phyloP scores from a whole-genome alignment of 2,888 invertebrate species.

The Leptopilina syphax region DNA sequence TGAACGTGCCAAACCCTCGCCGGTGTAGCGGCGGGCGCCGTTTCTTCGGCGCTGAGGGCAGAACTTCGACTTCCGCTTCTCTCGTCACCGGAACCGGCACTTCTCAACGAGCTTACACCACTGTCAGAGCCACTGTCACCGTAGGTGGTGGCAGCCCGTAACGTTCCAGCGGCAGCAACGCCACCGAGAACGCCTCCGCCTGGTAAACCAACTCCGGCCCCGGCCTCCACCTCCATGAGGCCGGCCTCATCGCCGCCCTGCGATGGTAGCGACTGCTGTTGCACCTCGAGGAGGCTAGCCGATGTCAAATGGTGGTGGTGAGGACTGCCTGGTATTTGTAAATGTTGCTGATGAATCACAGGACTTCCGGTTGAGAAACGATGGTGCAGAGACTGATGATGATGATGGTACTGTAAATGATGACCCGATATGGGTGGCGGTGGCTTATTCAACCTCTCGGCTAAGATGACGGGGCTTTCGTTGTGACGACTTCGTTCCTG shows the following conservation, averaged over 20 bases:
- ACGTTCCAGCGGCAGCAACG: constrained; percentile 76
- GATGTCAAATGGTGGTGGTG: constrained; percentile 61
- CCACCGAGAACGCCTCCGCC: constrained; percentile 53
- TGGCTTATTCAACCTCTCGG: constrained; percentile 73
- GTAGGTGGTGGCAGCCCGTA: constrained; percentile 76
- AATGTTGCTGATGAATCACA: constrained; percentile 59
- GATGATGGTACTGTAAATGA: constrained; percentile 64
- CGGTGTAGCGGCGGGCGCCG: constrained; percentile 74
- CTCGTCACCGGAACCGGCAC: constrained; percentile 85
- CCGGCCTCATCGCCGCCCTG: constrained; percentile 71
- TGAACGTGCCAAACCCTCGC: constrained; percentile 79
- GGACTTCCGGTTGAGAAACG: constrained; percentile 59
- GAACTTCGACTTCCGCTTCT: constrained; percentile 87
- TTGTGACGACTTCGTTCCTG: constrained; percentile 75
- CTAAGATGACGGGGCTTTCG: constrained; percentile 75
- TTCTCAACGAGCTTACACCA: constrained; percentile 87
- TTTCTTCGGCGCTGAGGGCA: constrained; percentile 87
- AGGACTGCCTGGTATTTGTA: constrained; percentile 50
- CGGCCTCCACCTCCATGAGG: constrained; percentile 73
- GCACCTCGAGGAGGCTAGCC: constrained; percentile 59
- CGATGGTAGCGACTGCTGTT: constrained; percentile 63
- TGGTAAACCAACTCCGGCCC: constrained; percentile 70
- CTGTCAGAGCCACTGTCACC: constrained; percentile 81
- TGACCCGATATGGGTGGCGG: constrained; percentile 60
- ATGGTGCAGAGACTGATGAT: constrained; percentile 60